Evolutionary conservation across 1,140 invertebrate species (phyloP).

Genomic region (Pemphigus obesinymphae): DNA sequence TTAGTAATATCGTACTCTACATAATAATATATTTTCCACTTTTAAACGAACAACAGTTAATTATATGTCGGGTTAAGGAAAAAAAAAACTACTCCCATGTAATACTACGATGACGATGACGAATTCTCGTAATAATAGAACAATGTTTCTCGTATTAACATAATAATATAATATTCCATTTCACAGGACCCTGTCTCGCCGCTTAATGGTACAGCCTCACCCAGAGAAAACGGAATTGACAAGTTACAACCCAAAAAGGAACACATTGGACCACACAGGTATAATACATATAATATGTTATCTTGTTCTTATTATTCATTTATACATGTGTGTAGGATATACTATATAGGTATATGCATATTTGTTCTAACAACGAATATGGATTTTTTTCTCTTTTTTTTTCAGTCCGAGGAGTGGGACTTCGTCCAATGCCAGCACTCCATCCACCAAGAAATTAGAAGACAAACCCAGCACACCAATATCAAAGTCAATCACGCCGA

Average conservation of each 20-base stretch:
- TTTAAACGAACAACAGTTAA: background rate
- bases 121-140: background rate
- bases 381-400: conserved; percentile 20
- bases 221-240: conserved; percentile 72
- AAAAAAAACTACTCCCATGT: background rate
- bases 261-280: conserved; percentile 57
- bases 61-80: background rate
- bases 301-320: background rate
- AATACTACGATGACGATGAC: background rate
- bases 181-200: conserved; percentile 60
- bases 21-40: background rate
- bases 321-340: background rate
- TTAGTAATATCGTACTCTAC: no score
- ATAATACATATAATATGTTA: conserved; percentile 46
- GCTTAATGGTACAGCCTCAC: conserved; percentile 70
- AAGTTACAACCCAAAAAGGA: conserved; percentile 60
- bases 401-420: conserved; percentile 65
- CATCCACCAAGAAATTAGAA: conserved; percentile 70
- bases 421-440: conserved; percentile 72
- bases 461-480: conserved; percentile 84
- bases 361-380: background rate
- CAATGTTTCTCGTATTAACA: background rate
- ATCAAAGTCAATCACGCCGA: conserved; percentile 83
- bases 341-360: background rate
- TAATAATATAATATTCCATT: conserved; percentile 18